Conservation (phyloP, 2,888 invertebrate genomes). For the Melipona beecheii region DNA sequence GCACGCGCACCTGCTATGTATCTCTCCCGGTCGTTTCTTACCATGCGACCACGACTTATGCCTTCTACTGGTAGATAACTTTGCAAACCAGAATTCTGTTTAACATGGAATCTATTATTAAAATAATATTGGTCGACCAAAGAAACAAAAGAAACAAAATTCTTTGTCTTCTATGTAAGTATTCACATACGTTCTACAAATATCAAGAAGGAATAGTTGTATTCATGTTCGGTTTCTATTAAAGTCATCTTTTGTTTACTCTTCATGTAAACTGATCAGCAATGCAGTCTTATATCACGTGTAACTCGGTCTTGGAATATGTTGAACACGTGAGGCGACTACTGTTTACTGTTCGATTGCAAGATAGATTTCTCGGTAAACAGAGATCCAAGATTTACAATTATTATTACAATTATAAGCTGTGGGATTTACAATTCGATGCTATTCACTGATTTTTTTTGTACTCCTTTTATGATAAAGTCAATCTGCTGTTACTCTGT, state of each 20-base stretch:
- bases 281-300: constrained; percentile 64
- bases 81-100: constrained; percentile 20
- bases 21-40: constrained; percentile 49
- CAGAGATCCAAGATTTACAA: not conserved
- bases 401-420: too few relatives aligned
- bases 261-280: constrained; percentile 69
- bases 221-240: not conserved
- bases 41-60: constrained; percentile 55
- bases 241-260: constrained; percentile 50
- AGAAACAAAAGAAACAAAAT: constrained; percentile 1
- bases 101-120: not conserved
- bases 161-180: not conserved
- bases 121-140: not conserved
- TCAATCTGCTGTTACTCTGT: not conserved
- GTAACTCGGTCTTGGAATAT: constrained; percentile 50
- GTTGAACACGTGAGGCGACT: constrained; percentile 68
- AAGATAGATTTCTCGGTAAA: constrained; percentile 51
- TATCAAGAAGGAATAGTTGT: not conserved
- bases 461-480: not conserved
- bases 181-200: not conserved
- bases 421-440: not conserved
- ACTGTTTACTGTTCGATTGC: constrained; percentile 40
- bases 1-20: constrained; percentile 60
- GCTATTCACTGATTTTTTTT: not conserved
- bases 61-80: constrained; percentile 43